A percentile compares a stretch with the other conserved stretches of the same genome.
These are phyloP conservation scores for Ephialtes manifestator DNA, from an alignment of 2,888 invertebrate genomes.

Conservation along the genomic window DNA sequence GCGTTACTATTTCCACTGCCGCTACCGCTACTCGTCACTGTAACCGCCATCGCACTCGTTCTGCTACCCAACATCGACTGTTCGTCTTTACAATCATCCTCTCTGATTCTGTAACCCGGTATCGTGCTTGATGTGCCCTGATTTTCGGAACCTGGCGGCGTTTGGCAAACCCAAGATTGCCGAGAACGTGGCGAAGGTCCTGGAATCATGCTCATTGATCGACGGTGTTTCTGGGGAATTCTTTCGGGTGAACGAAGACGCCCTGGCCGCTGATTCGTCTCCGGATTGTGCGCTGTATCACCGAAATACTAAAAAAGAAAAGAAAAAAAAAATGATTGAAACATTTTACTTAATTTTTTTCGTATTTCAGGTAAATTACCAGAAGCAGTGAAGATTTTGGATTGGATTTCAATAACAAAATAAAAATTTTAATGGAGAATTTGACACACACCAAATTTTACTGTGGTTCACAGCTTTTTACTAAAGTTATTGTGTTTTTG, in stretches of 20 bases:
- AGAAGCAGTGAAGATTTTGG: no score
- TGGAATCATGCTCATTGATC: constrained; percentile 86
- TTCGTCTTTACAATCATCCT: constrained; percentile 71
- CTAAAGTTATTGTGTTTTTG: no score
- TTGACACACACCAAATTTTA: no score
- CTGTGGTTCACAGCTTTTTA: no score
- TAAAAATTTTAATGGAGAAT: no score
- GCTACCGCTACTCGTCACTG: constrained; percentile 26
- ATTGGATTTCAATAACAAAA: no score
- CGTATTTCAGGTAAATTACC: no score
- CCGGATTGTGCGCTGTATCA: constrained; percentile 96
- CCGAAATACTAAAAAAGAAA: constrained; percentile 91
- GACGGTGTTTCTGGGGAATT: constrained; percentile 86
- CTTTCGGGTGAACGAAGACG: constrained; percentile 86
- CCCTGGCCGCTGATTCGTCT: constrained; percentile 91
- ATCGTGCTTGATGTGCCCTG: constrained; percentile 66
- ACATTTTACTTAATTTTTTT: no score
- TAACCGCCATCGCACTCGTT: constrained; percentile 40
- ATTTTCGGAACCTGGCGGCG: constrained; percentile 76
- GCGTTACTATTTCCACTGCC: constrained; percentile 38
- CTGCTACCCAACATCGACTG: constrained; percentile 57
- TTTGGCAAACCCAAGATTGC: constrained; percentile 85
- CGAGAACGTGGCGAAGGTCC: constrained; percentile 80
- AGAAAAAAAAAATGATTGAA: not conserved
- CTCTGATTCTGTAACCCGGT: constrained; percentile 64